Conservation (phyloP, 2,113 vertebrate genomes). For the Caloenas nicobarica region DNA sequence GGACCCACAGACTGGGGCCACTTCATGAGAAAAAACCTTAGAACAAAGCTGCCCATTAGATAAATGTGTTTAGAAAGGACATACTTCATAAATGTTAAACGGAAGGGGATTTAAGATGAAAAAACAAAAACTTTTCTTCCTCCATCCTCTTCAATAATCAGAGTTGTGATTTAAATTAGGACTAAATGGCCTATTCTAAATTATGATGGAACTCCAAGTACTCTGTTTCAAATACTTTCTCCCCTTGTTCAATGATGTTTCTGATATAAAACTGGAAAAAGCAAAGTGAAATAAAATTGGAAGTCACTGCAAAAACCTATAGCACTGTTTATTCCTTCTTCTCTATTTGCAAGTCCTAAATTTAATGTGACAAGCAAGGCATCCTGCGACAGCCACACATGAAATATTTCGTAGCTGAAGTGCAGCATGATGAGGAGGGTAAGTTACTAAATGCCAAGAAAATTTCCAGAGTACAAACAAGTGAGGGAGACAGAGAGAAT, state of each 20-base stretch:
- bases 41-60: slow-evolving; percentile 12
- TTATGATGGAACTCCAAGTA: background rate
- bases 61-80: background rate
- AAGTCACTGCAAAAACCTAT: background rate
- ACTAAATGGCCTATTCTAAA: background rate
- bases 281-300: slow-evolving; percentile 49
- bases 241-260: background rate
- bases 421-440: background rate
- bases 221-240: background rate
- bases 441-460: background rate
- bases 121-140: slow-evolving; percentile 26
- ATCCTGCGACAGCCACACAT: background rate
- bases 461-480: background rate
- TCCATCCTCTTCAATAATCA: background rate
- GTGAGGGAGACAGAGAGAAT: background rate
- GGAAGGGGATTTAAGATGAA: background rate
- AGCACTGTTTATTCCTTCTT: background rate
- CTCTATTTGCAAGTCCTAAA: background rate
- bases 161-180: background rate
- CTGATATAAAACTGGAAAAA: background rate
- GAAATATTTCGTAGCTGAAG: background rate
- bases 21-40: background rate
- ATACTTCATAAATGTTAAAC: background rate
- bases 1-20: background rate
- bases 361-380: background rate